Conservation (phyloP, 2,797 vertebrate genomes). For the Florisuga fusca region DNA sequence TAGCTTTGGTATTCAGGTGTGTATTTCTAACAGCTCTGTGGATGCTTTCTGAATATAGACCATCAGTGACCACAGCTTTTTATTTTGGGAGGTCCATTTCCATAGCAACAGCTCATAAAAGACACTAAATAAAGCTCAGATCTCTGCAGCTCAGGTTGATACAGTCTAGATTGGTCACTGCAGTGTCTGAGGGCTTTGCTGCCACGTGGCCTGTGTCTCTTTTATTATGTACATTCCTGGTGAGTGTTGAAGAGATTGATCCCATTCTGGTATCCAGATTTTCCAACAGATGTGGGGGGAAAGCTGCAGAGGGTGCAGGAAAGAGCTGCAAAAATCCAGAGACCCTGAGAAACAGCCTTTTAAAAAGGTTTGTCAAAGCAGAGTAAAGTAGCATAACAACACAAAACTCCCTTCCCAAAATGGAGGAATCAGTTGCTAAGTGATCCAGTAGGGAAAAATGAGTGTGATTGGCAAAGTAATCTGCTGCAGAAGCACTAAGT, state of each 20-base stretch:
- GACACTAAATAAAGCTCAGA: neutral
- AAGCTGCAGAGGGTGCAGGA: neutral
- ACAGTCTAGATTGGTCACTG: neutral
- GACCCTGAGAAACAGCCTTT: neutral
- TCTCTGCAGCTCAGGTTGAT: neutral
- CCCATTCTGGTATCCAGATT: conserved; percentile 62
- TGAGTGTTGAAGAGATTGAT: conserved; percentile 71
- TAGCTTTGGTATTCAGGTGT: neutral
- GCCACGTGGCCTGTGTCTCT: conserved; percentile 68
- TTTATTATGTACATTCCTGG: conserved; percentile 67
- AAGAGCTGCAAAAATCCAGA: neutral
- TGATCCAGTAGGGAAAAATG: neutral
- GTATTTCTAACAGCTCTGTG: neutral
- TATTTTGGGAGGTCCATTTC: conserved; percentile 30
- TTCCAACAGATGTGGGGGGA: conserved; percentile 49
- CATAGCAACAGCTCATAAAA: conserved; percentile 21
- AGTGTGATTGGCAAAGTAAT: neutral
- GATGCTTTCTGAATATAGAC: neutral
- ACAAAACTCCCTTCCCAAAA: neutral
- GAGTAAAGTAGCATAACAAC: neutral
- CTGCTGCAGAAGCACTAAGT: neutral
- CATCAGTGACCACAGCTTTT: neutral
- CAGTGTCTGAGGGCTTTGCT: conserved; percentile 52
- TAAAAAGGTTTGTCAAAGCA: neutral
- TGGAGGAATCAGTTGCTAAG: neutral